Evolutionary conservation across 2,888 invertebrate species (phyloP), one percentile per base, ranked within the genome.

Genomic region (Tipula lateralis): DNA sequence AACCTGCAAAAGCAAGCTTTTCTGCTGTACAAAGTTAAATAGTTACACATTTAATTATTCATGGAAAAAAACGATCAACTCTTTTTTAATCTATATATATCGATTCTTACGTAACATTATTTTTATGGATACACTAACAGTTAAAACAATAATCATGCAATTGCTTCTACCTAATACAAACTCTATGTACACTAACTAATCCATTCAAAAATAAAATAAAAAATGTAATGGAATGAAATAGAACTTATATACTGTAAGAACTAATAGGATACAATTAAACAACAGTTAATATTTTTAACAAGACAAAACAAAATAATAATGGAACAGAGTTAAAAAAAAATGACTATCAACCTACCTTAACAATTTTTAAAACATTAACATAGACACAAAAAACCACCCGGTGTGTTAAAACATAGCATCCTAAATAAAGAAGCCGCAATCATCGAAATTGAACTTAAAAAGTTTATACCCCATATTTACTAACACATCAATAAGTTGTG

Each of bases 181-280:
- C n/a, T n/a, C 19, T 24, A 24, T 66, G 9, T 66, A 50, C 6
- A 24, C 66, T 19, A 50, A 66, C 66, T 66, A 66, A 66, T 66
- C 24, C 66, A 66, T 9, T 66, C 66, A 66, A 66, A 66, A 66
- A 24, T 16, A 44, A 44, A 44, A 44, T 7, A 66, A 66, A 66
- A 24, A 7, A 66, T 66, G 24, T 24, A 66, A 66, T 66, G 24
- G 66, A 66, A 66, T 66, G 66, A 24, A 66, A 66, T 66, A 24
- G 66, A n/a, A n/a, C n/a, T n/a, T n/a, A n/a, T n/a, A n/a, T n/a
- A n/a, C 24, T 24, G 24, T 9, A 66, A 66, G 66, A 66, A 66
- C 66, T 66, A 66, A 66, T 66, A 66, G 66, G 66, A 66, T 66
- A 66, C 66, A 66, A 66, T 66, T 66, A 66, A 66, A 66, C 66